phyloP scores from a whole-genome alignment of 2,797 vertebrate genomes.

The Carduelis carduelis region DNA sequence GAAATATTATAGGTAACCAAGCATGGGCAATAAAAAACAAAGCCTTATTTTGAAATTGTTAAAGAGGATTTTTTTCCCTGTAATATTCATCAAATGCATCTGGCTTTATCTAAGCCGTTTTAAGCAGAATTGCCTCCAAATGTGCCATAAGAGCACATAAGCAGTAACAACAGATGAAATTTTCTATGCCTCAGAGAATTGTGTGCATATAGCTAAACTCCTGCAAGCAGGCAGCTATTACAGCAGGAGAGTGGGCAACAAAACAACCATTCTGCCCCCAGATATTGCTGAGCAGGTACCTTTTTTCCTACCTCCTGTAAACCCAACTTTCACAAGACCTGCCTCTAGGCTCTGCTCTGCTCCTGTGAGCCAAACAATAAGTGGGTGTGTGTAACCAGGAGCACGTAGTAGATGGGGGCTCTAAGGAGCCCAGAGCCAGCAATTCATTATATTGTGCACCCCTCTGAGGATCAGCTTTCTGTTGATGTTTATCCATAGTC shows the following conservation, averaged over 20 bases:
- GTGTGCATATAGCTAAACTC: background rate
- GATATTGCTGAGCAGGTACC: background rate
- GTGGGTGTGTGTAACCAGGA: background rate
- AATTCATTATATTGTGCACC: background rate
- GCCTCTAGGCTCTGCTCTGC: background rate
- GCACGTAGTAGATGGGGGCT: background rate
- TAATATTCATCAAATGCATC: background rate
- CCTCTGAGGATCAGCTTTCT: background rate
- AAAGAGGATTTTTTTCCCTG: background rate
- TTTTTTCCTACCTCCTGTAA: background rate
- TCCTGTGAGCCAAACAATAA: background rate
- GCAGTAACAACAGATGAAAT: slow-evolving; percentile 10
- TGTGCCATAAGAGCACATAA: background rate
- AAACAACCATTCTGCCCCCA: background rate
- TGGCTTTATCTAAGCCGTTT: slow-evolving; percentile 16
- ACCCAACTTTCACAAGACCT: background rate
- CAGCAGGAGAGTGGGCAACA: background rate
- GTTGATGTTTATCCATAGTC: background rate
- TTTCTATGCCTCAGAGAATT: background rate
- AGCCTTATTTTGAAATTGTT: background rate
- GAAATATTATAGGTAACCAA: background rate
- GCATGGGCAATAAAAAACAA: background rate
- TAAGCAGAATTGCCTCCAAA: slow-evolving; percentile 9
- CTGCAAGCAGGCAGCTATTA: background rate
- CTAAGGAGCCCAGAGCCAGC: background rate